Evolutionary conservation across 2,113 vertebrate species (phyloP), one percentile per base, ranked within the genome.

Genomic region (Porphyrio hochstetteri): DNA sequence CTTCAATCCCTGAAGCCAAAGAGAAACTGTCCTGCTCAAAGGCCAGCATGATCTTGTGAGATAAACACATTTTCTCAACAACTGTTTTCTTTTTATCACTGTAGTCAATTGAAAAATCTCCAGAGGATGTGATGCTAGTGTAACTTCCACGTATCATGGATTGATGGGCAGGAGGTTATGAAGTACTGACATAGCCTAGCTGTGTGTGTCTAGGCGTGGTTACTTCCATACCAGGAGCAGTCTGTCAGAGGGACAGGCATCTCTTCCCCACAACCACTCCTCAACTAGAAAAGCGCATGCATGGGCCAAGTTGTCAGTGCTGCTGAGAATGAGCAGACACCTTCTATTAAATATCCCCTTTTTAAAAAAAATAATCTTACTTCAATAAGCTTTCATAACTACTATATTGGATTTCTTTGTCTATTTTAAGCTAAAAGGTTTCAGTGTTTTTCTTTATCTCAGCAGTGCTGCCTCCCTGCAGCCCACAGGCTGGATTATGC

Each of bases 1-100:
- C 71, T 90, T 94, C 4, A 1, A 55, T 33, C 25, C 52, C 13
- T 0, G 0, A 31, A 71, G 78, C 0, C 3, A n/a, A 57, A 71
- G 13, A 59, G 25, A 67, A 80, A 36, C 44, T 25, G 2, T 53
- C 28, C 55, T 75, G n/a, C 42, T 46, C 59, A 77, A 68, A 88
- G 29, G 9, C 40, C 55, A 85, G 68, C 1, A 16, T 38, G 56
- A 20, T 35, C 50, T 72, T n/a, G 44, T 25, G 16, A 82, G 35
- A 24, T 82, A 92, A 72, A 21, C 38, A 76, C n/a, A 36, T 57
- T 70, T 86, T 80, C 72, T 59, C 3, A 2, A 29, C 23, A 21
- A 11, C 20, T 44, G 36, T 50, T 90, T 92, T 70, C 59, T 70
- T 79, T 86, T 86, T 64, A 82, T 57, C 13, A 31, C 35, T 68